Percentiles rank a stretch among this genome's conserved stretches.
phyloP scores from a whole-genome alignment of 2,888 invertebrate genomes.

The Agonopterix subpropinquella region DNA sequence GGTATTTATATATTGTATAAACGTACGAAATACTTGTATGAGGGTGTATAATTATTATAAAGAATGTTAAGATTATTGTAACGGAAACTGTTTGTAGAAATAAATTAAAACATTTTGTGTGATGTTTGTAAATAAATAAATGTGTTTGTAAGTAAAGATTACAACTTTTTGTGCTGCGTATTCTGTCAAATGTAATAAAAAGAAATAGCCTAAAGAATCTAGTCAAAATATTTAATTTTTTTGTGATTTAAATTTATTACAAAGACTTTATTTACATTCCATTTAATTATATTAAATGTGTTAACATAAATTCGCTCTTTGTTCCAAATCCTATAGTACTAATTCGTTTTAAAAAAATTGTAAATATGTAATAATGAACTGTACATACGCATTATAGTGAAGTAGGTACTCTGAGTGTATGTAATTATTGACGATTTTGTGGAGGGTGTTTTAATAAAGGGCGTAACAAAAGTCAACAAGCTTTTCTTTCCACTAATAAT shows the following conservation, averaged over 20 bases:
- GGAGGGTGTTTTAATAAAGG: constrained; percentile 73
- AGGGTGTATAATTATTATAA: constrained; percentile 32
- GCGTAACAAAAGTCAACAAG: constrained; percentile 40
- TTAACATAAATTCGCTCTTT: background rate
- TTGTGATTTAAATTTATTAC: background rate
- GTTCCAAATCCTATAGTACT: background rate
- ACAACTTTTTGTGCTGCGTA: background rate
- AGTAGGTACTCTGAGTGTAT: constrained; percentile 55
- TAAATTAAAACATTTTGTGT: constrained; percentile 38
- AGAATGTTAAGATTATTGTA: constrained; percentile 16
- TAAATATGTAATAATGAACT: constrained; percentile 35
- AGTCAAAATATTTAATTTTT: background rate
- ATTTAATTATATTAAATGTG: background rate
- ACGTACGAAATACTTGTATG: constrained; percentile 24
- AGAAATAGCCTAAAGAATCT: background rate
- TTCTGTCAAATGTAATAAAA: background rate
- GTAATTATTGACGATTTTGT: constrained; percentile 53
- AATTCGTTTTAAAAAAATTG: constrained; percentile 14
- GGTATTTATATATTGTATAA: constrained; percentile 36
- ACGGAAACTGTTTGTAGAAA: constrained; percentile 4
- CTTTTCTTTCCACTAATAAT: constrained; percentile 16
- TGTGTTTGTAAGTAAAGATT: too few relatives aligned
- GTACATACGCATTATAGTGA: constrained; percentile 43
- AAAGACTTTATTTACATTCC: background rate
- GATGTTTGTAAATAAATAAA: constrained; percentile 56